phyloP scores from a whole-genome alignment of 2,888 invertebrate genomes.

The Gymnosoma rotundatum region DNA sequence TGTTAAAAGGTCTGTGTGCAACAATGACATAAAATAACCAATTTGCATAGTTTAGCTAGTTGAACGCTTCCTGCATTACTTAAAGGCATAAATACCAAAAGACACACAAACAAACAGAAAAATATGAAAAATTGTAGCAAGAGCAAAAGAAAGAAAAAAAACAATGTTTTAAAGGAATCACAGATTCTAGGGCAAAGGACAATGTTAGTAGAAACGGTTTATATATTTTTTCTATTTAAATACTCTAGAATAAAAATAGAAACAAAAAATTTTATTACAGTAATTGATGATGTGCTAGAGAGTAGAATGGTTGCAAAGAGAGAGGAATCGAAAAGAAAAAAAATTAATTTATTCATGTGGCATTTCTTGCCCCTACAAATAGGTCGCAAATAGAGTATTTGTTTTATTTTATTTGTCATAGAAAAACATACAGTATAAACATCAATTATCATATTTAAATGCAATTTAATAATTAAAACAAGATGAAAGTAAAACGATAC shows the following conservation, averaged over 20 bases:
- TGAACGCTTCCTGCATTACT: conserved; percentile 78
- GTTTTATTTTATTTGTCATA: conserved; percentile 15
- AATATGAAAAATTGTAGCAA: conserved; percentile 1
- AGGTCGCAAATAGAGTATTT: conserved; percentile 11
- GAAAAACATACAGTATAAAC: conserved; percentile 20
- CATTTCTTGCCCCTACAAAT: conserved; percentile 10
- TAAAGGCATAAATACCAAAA: conserved; percentile 51
- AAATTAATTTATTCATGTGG: conserved; percentile 54
- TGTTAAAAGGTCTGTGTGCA: conserved; percentile 66
- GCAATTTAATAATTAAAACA: conserved; percentile 39
- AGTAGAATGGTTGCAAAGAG: neutral
- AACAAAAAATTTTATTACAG: conserved; percentile 21
- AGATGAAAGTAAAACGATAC: neutral
- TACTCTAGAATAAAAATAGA: conserved; percentile 21
- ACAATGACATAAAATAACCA: conserved; percentile 78
- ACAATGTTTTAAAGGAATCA: conserved; percentile 21
- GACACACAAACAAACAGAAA: conserved; percentile 1
- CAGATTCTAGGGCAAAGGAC: conserved; percentile 58
- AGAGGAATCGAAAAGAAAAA: neutral
- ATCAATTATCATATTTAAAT: conserved; percentile 44
- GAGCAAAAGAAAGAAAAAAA: neutral
- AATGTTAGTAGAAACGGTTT: conserved; percentile 28
- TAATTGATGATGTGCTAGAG: conserved; percentile 54
- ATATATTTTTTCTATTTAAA: conserved; percentile 37
- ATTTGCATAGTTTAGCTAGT: conserved; percentile 80